Evolutionary conservation across 92 coral and sea anemone species (phyloP).

Genomic region (Zoanthus solanderi): DNA sequence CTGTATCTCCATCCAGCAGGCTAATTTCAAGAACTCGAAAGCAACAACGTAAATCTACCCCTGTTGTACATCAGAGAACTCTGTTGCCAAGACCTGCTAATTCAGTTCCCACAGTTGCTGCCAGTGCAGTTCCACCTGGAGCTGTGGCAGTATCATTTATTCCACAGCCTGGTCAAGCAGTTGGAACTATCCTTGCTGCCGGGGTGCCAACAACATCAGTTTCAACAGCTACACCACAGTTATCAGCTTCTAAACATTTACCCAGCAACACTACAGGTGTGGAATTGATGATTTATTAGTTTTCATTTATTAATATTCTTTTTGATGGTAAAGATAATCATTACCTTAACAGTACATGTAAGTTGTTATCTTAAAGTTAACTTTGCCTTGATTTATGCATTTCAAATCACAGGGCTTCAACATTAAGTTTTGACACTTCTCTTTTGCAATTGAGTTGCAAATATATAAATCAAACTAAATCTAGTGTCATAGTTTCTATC

Average conservation of each 20-base stretch:
- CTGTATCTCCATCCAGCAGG: constrained; percentile 49
- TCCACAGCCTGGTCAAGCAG: constrained; percentile 87
- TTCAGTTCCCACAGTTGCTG: constrained; percentile 47
- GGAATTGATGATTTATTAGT: background rate
- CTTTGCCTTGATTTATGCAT: too few species aligned
- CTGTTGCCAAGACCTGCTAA: constrained; percentile 86
- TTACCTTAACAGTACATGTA: too few species aligned
- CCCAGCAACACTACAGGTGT: constrained; percentile 18
- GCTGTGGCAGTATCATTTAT: constrained; percentile 91
- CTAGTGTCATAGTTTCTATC: too few species aligned
- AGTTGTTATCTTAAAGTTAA: too few species aligned
- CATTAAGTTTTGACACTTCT: too few species aligned
- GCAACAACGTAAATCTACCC: constrained; percentile 61
- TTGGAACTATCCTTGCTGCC: constrained; percentile 82
- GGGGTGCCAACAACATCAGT: constrained; percentile 61
- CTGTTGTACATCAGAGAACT: constrained; percentile 81
- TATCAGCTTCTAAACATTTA: constrained; percentile 22
- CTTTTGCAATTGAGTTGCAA: too few species aligned
- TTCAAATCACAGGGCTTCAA: too few species aligned
- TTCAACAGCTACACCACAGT: constrained; percentile 51
- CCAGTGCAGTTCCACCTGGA: constrained; percentile 79
- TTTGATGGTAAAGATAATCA: too few species aligned
- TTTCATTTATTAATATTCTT: too few species aligned
- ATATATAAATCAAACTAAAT: too few species aligned
- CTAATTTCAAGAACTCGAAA: constrained; percentile 56